Evolutionary conservation across 23 tunicate genomes (phyloP).

Genomic region (Corella eumyota): DNA sequence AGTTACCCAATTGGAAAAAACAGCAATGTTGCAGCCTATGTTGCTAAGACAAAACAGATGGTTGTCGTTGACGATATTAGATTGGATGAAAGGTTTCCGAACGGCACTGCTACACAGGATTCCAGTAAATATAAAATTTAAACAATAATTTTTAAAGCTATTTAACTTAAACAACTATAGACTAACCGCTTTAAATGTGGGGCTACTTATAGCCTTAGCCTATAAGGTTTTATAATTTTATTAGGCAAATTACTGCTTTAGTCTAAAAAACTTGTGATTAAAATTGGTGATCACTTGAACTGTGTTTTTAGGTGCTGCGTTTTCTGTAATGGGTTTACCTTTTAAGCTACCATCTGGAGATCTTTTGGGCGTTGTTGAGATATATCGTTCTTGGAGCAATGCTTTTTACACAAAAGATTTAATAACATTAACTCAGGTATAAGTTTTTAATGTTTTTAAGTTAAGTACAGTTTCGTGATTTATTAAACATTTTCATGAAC

Average conservation of each 20-base stretch:
- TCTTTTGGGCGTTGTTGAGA: slow-evolving; percentile 58
- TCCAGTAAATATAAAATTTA: slow-evolving; percentile 7
- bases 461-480: too few relatives aligned
- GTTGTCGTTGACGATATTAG: slow-evolving; percentile 50
- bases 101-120: slow-evolving; percentile 28
- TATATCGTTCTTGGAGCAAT: slow-evolving; percentile 43
- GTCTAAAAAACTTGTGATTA: too few relatives aligned
- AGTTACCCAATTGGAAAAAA: slow-evolving; percentile 32
- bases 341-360: slow-evolving; percentile 37
- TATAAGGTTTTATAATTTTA: too few relatives aligned
- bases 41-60: slow-evolving; percentile 34
- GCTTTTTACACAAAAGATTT: slow-evolving; percentile 31
- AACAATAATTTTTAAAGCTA: too few relatives aligned
- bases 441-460: not conserved
- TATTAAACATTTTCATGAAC: too few relatives aligned
- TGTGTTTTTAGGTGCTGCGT: not conserved
- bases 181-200: too few relatives aligned
- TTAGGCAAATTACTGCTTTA: too few relatives aligned
- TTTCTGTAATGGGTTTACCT: slow-evolving; percentile 55
- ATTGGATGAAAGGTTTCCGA: slow-evolving; percentile 80
- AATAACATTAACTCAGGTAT: slow-evolving; percentile 12
- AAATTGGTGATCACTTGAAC: too few relatives aligned
- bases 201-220: too few relatives aligned
- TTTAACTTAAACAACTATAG: too few relatives aligned
- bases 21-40: slow-evolving; percentile 60